Conservation (phyloP, 2,113 vertebrate genomes). For the Sterrhoptilus dennistouni region DNA sequence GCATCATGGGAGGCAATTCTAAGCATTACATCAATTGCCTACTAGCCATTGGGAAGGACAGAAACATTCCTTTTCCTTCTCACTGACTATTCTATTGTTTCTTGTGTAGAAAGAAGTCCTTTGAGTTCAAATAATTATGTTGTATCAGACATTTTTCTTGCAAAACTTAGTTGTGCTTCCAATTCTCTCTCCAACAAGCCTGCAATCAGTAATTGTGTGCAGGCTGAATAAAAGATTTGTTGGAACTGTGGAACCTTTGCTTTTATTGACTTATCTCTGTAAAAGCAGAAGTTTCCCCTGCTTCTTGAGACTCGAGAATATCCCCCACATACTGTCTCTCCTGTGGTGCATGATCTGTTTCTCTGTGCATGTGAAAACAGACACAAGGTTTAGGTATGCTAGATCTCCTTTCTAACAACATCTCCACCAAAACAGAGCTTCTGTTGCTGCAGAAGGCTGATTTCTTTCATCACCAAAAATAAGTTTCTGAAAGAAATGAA, state of each 20-base stretch:
- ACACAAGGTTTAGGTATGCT: not conserved
- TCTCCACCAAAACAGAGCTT: not conserved
- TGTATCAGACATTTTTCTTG: not conserved
- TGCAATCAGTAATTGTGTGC: not conserved
- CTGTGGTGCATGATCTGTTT: not conserved
- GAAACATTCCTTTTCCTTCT: not conserved
- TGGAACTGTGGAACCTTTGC: not conserved
- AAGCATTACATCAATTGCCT: not conserved
- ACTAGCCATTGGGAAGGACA: not conserved
- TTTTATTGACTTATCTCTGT: not conserved
- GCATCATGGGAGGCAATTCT: not conserved
- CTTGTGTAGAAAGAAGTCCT: not conserved
- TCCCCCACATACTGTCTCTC: not conserved
- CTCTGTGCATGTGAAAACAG: not conserved
- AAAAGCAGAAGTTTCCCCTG: not conserved
- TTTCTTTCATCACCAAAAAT: not conserved
- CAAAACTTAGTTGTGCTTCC: not conserved
- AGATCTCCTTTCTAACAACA: not conserved
- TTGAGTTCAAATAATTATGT: not conserved
- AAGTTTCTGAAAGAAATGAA: not conserved
- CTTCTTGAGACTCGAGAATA: not conserved
- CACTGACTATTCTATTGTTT: not conserved
- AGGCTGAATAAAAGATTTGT: not conserved
- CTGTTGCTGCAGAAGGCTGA: not conserved
- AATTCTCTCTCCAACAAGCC: not conserved